Base-by-base conservation (phyloP, 2,888 invertebrate species). In the Drosophila dives region DNA sequence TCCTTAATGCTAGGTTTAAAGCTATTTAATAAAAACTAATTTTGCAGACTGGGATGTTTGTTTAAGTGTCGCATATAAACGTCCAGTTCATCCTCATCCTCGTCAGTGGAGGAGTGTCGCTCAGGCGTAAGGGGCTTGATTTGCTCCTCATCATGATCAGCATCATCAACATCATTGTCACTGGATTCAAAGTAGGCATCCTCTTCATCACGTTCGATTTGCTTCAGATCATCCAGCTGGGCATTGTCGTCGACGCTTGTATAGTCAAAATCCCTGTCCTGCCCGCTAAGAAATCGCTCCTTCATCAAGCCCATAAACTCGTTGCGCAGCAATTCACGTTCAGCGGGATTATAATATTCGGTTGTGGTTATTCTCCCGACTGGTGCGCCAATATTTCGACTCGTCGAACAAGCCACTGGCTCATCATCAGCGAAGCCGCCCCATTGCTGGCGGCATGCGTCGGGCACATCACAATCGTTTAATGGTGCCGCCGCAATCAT, bases 101-200 rank as follows among this genome's bases (percentile, higher is more conserved):
- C 81, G n/a, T 11, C 72, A 17, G 54, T 70, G 1, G 70, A 65
- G 0, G 51, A 32, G 12, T 29, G 32, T 0, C 45, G 48, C 15
- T 33, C 36, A 20, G 32, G 36, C 15, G 32, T 45, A 6, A 15
- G 64, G 93, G 86, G 38, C 17, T 8, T 45, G 8, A 4, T 15
- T 36, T 11, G 11, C 36, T 12, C n/a, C 11, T 11, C 29, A 26
- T 10, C 8, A 40, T 40, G 20, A 26, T 11, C 26, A 38, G 8
- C 12, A 3, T 12, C 33, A 92, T 85, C 77, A 49, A 94, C 94
- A 77, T 95, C 95, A 77, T 96, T 95, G 33, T 95, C 95, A 92
- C 97, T 97, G 5, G 96, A 50, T 2, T 98, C 97, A 94, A 98
- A 98, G 92, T 98, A 98, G 90, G 95, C 96, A 83, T 98, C 98